Percentiles rank a stretch among this genome's conserved stretches.
These are phyloP conservation scores for Chaenodraco wilsoni DNA, from an alignment of 2,797 vertebrate genomes.

Conservation along the genomic window DNA sequence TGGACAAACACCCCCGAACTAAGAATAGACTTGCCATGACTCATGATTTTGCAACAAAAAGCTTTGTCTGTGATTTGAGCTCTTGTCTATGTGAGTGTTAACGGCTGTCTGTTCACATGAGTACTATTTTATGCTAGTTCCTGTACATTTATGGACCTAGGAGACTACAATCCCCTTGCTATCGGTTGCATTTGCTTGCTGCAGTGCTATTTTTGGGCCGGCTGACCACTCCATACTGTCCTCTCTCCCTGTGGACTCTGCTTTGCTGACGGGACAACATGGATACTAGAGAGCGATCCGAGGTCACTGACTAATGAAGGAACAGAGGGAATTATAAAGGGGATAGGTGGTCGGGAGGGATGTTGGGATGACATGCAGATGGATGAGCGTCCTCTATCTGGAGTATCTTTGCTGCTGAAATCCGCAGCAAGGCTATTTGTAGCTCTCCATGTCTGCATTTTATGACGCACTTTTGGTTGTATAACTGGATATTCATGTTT, in stretches of 20 bases:
- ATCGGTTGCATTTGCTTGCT: conserved; percentile 66
- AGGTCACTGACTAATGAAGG: conserved; percentile 48
- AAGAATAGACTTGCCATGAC: conserved; percentile 80
- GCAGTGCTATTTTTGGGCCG: conserved; percentile 78
- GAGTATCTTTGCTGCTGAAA: conserved; percentile 23
- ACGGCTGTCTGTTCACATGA: conserved; percentile 32
- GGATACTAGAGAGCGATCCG: conserved; percentile 66
- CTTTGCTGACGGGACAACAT: conserved; percentile 73
- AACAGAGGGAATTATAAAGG: conserved; percentile 45
- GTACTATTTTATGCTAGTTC: conserved; percentile 31
- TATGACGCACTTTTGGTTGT: conserved; percentile 46
- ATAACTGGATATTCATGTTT: conserved; percentile 42
- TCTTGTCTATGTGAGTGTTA: conserved; percentile 39
- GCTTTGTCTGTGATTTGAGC: conserved; percentile 57
- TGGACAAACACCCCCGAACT: conserved; percentile 71
- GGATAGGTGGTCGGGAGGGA: conserved; percentile 19
- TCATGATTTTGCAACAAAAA: conserved; percentile 83
- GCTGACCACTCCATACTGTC: conserved; percentile 63
- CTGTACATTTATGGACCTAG: conserved; percentile 47
- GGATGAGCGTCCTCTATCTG: conserved; percentile 28
- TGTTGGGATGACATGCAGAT: conserved; percentile 22
- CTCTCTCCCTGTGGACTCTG: conserved; percentile 64
- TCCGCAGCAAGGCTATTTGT: conserved; percentile 49
- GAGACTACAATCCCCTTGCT: conserved; percentile 52
- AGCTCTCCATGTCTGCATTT: conserved; percentile 33